These are phyloP conservation scores for Amphipoea lucens DNA, from an alignment of 2,888 invertebrate species.

Conservation along the genomic window DNA sequence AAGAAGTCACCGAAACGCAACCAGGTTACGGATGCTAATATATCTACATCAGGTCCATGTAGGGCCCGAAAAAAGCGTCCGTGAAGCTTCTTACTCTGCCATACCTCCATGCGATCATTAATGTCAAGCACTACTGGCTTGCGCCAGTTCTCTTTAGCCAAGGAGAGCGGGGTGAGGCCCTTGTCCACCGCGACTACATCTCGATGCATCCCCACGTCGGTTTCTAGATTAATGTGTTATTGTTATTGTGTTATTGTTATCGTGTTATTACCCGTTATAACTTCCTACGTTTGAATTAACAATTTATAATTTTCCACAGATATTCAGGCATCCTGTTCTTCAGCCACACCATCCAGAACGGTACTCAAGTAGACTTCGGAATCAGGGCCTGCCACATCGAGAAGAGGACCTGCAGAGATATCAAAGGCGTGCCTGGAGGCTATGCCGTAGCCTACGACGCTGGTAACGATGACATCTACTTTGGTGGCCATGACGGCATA, in stretches of 20 bases:
- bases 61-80: too few relatives aligned
- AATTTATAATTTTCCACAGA: conserved; percentile 24
- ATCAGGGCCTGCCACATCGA: conserved; percentile 79
- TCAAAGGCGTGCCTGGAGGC: conserved; percentile 79
- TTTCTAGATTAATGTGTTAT: too few relatives aligned
- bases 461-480: conserved; percentile 84
- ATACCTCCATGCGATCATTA: too few relatives aligned
- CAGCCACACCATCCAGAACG: conserved; percentile 80
- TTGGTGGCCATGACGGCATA: conserved; percentile 86
- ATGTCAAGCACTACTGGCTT: too few relatives aligned
- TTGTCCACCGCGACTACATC: too few relatives aligned
- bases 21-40: too few relatives aligned
- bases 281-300: background rate
- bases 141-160: too few relatives aligned
- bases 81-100: too few relatives aligned
- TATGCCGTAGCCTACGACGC: conserved; percentile 83
- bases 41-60: too few relatives aligned
- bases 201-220: too few relatives aligned
- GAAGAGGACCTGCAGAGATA: conserved; percentile 71
- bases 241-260: background rate
- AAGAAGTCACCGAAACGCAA: too few relatives aligned
- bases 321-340: conserved; percentile 81
- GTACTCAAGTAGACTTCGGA: conserved; percentile 77
- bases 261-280: background rate
- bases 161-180: too few relatives aligned